A percentile compares a stretch with the other conserved stretches of the same genome.
Evolutionary conservation across 2,113 vertebrate genomes (phyloP).

Genomic region (Megatriorchis doriae): DNA sequence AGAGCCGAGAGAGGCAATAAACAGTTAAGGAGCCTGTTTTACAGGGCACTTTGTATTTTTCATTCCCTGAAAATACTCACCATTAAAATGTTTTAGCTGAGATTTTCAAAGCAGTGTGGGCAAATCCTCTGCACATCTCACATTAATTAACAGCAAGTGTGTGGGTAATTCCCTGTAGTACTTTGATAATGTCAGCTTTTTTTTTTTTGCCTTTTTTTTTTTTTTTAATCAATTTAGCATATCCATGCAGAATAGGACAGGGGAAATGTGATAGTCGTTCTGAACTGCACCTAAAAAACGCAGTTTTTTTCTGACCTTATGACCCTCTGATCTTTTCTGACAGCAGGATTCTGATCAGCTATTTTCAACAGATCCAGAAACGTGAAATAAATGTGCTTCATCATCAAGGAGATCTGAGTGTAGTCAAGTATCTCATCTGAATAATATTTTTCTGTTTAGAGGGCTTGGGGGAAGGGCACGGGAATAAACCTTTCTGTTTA

Average conservation of each 20-base stretch:
- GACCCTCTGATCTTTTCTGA: background rate
- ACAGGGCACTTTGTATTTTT: background rate
- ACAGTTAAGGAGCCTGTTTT: background rate
- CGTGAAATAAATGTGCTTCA: background rate
- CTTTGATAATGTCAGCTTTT: conserved; percentile 52
- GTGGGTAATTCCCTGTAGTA: conserved; percentile 48
- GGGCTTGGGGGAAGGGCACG: background rate
- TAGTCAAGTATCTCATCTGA: background rate
- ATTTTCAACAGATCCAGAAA: background rate
- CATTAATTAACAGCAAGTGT: conserved; percentile 62
- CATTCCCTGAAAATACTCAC: background rate
- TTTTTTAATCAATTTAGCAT: background rate
- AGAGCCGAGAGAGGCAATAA: background rate
- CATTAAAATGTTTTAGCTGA: conserved; percentile 31
- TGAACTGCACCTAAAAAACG: background rate
- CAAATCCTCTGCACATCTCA: conserved; percentile 56
- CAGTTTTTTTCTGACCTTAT: background rate
- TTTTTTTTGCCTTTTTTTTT: background rate
- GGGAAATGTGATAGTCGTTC: background rate
- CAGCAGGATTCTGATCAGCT: background rate
- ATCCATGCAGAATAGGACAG: background rate
- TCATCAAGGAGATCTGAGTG: background rate
- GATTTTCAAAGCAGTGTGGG: conserved; percentile 39
- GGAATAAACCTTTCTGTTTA: conserved; percentile 49
- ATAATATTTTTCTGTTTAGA: conserved; percentile 17